phyloP scores from a whole-genome alignment of 2,888 invertebrate genomes.

The Agrochola lychnidis region DNA sequence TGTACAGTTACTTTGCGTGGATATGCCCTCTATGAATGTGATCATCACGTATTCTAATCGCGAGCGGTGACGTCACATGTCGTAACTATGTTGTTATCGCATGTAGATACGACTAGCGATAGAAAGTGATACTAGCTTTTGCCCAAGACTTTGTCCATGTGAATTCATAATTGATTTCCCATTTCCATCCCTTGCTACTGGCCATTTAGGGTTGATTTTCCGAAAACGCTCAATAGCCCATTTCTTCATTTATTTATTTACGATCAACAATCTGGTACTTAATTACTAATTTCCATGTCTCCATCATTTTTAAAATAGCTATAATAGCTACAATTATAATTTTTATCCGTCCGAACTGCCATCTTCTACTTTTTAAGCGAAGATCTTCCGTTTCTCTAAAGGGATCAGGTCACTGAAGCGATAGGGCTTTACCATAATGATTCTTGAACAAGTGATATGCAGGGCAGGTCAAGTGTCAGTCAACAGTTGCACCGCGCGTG shows the following conservation, averaged over 20 bases:
- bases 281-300: background rate
- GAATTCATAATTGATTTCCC: background rate
- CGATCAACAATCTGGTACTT: background rate
- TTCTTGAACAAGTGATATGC: too few relatives aligned
- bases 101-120: background rate
- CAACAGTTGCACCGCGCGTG: background rate
- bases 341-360: background rate
- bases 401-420: background rate
- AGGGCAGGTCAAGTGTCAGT: background rate
- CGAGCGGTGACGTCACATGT: background rate
- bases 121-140: background rate
- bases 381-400: background rate
- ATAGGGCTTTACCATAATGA: too few relatives aligned
- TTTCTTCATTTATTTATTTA: background rate
- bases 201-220: background rate
- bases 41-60: slow-evolving; percentile 7
- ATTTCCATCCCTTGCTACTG: background rate
- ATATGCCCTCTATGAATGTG: background rate
- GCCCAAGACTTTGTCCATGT: background rate
- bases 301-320: background rate
- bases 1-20: background rate
- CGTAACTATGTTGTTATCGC: slow-evolving; percentile 1
- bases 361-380: background rate
- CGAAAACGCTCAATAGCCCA: background rate
- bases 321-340: too few relatives aligned